Conservation (phyloP, 2,113 vertebrate genomes). For the Lophochroa leadbeateri region DNA sequence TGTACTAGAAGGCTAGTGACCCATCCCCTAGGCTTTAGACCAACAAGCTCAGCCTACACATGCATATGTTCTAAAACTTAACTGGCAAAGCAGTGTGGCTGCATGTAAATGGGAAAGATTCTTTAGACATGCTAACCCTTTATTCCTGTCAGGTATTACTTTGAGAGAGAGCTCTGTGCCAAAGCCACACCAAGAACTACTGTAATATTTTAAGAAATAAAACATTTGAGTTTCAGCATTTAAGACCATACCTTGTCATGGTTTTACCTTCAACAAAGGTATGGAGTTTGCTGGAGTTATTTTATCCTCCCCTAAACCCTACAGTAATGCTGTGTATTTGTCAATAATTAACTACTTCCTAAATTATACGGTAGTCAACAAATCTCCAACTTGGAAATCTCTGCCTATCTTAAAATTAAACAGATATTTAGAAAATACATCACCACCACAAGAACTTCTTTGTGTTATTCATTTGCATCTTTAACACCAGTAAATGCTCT, state of each 20-base stretch:
- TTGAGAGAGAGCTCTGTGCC: neutral
- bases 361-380: neutral
- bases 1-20: neutral
- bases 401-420: neutral
- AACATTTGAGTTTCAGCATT: neutral
- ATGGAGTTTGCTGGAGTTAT: neutral
- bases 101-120: neutral
- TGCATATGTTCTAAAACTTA: neutral
- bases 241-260: neutral
- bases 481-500: neutral
- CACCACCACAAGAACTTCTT: neutral
- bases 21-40: neutral
- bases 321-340: neutral
- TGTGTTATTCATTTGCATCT: neutral
- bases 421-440: neutral
- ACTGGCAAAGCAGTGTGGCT: neutral
- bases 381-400: neutral
- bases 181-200: neutral
- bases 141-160: neutral
- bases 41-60: neutral
- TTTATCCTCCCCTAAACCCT: neutral
- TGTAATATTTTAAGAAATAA: neutral
- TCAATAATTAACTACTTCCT: neutral
- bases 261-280: neutral
- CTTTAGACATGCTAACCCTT: neutral